Evolutionary conservation across 1,140 invertebrate genomes (phyloP), one percentile per base, ranked within the genome.

Genomic region (Tetragnatha versicolor): DNA sequence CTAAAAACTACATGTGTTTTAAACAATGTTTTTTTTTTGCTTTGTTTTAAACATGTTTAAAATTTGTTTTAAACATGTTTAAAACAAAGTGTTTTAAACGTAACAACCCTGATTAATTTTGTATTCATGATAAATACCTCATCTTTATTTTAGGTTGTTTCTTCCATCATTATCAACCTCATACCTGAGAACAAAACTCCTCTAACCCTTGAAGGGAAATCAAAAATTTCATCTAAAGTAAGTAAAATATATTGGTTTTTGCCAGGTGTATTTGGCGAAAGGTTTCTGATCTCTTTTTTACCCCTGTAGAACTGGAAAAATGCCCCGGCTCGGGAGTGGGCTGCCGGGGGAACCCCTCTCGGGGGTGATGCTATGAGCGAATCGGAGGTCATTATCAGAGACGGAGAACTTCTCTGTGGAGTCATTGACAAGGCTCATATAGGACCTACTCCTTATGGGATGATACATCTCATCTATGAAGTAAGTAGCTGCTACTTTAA

Each of bases 341-440:
- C 88, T 82, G 89, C 86, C 68, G 90, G 90, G 55, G 91, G 90
- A 3, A 88, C 85, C 9, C 87, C 87, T 17, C 49, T 83, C 45
- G 39, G 75, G 29, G 66, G 80, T 7, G 79, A 83, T 27, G 87
- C 87, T 0, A 95, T 99, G 92, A 91, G 91, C 53, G 98, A 99
- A 86, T 92, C 93, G 70, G 91, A 97, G 87, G 95, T 99, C 33
- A 88, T 98, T 14, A 94, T 99, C 81, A 86, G 92, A 61, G 88
- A 92, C 66, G 97, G 97, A 7, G 92, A 99, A 86, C 86, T 99
- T 9, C 84, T 99, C 1, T 91, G 89, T 82, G 98, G 98, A 4
- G 91, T 99, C n/a, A 87, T 99, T 42, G 98, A 99, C 86, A 99
- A 99, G 87, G 93, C 91, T 35, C 97, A 98, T 84, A 97, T 95